A percentile compares a stretch with the other conserved stretches of the same genome.
Conservation (phyloP, 1,140 invertebrate species). For the Anastrepha obliqua region DNA sequence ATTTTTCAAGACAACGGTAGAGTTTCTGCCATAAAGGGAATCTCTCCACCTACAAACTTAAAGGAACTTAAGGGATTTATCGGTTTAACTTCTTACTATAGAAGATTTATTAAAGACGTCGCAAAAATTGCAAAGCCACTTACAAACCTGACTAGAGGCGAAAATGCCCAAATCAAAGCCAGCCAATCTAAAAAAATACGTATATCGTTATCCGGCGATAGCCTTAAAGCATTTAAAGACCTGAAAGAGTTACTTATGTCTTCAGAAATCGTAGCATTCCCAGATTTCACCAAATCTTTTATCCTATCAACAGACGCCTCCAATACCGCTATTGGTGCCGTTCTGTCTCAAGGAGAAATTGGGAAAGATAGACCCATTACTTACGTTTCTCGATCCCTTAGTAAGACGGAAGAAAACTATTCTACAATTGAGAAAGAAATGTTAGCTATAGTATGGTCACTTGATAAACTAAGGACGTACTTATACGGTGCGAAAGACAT, state of each 20-base stretch:
- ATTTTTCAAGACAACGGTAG: constrained; percentile 37
- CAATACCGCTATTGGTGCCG: constrained; percentile 62
- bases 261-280: constrained; percentile 71
- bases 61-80: constrained; percentile 15
- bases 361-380: constrained; percentile 67
- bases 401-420: constrained; percentile 63
- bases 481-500: constrained; percentile 47
- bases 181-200: constrained; percentile 51
- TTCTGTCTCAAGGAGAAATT: constrained; percentile 66
- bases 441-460: constrained; percentile 69
- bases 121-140: constrained; percentile 38
- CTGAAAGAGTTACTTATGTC: constrained; percentile 72
- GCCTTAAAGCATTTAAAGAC: constrained; percentile 69
- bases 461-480: constrained; percentile 69
- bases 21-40: neutral
- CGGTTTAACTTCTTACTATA: constrained; percentile 3
- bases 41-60: neutral
- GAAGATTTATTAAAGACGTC: constrained; percentile 41
- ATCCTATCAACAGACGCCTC: constrained; percentile 66
- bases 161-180: constrained; percentile 40
- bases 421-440: constrained; percentile 63
- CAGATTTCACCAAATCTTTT: constrained; percentile 66
- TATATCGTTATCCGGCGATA: constrained; percentile 15
- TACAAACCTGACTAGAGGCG: neutral
- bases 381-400: constrained; percentile 65